phyloP scores from a whole-genome alignment of 2,888 invertebrate genomes.

The Nomada hirtipes region DNA sequence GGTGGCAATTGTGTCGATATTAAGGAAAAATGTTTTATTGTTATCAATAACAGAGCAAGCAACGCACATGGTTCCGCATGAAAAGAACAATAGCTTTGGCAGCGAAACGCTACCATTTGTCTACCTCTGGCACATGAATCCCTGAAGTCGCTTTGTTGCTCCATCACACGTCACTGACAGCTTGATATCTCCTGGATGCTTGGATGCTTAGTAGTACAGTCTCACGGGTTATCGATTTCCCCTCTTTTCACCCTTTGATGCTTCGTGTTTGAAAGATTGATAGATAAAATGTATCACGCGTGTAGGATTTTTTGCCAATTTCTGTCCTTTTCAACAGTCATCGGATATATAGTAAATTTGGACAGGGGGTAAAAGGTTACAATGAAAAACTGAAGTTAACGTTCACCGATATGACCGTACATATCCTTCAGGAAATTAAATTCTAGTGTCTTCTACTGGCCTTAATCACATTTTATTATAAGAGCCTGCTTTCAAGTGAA shows the following conservation, averaged over 20 bases:
- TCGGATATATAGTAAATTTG: too few relatives aligned
- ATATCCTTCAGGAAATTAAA: too few relatives aligned
- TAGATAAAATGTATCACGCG: slow-evolving; percentile 32
- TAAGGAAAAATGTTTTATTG: slow-evolving; percentile 11
- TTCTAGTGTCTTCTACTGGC: too few relatives aligned
- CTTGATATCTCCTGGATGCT: slow-evolving; percentile 36
- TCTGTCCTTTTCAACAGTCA: background rate
- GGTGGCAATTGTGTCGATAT: too few relatives aligned
- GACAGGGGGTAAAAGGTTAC: too few relatives aligned
- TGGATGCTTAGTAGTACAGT: slow-evolving; percentile 34
- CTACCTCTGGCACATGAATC: slow-evolving; percentile 8
- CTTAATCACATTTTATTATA: too few relatives aligned
- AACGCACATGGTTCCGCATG: background rate
- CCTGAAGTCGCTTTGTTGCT: slow-evolving; percentile 25
- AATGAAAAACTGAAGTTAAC: too few relatives aligned
- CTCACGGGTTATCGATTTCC: slow-evolving; percentile 33
- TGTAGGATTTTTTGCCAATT: background rate
- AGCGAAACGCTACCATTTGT: slow-evolving; percentile 40
- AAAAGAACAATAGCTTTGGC: slow-evolving; percentile 25
- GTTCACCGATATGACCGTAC: too few relatives aligned
- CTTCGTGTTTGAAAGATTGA: slow-evolving; percentile 30
- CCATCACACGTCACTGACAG: slow-evolving; percentile 35
- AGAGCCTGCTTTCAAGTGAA: too few relatives aligned
- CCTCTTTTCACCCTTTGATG: slow-evolving; percentile 25
- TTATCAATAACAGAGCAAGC: background rate